Percentiles rank a stretch among this genome's conserved stretches.
phyloP scores from a whole-genome alignment of 2,113 vertebrate species.

The Nibea coibor region DNA sequence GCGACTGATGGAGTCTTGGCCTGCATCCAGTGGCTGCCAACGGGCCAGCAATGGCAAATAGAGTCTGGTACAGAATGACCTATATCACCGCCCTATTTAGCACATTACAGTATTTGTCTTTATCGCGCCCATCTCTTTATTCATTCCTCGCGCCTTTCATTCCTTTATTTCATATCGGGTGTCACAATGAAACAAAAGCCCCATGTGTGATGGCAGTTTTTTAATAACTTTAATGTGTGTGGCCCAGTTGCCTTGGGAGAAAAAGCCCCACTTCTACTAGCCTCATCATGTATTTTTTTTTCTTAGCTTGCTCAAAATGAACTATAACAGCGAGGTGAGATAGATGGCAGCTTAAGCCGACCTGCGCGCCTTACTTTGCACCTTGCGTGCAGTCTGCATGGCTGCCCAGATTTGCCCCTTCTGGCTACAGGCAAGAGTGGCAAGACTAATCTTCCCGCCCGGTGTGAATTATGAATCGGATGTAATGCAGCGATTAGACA shows the following conservation, averaged over 20 bases:
- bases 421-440: conserved; percentile 32
- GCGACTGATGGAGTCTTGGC: conserved; percentile 71
- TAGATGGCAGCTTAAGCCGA: background rate
- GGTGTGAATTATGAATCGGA: conserved; percentile 72
- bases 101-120: conserved; percentile 41
- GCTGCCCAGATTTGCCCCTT: conserved; percentile 54
- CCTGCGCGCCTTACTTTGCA: conserved; percentile 8
- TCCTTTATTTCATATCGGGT: conserved; percentile 2
- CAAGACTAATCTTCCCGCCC: conserved; percentile 41
- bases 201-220: background rate
- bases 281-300: background rate
- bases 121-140: conserved; percentile 32
- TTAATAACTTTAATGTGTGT: background rate
- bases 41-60: conserved; percentile 59
- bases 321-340: background rate
- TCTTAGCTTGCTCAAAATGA: background rate
- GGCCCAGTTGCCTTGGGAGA: background rate
- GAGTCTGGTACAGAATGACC: conserved; percentile 74
- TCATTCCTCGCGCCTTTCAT: background rate
- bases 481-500: conserved; percentile 64
- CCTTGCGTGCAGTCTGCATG: conserved; percentile 57
- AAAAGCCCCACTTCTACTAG: background rate
- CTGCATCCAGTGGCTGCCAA: conserved; percentile 66
- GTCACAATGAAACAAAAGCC: conserved; percentile 16
- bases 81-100: conserved; percentile 76